These are phyloP conservation scores for Eublepharis macularius DNA, from an alignment of 2,113 vertebrate species.

Conservation along the genomic window DNA sequence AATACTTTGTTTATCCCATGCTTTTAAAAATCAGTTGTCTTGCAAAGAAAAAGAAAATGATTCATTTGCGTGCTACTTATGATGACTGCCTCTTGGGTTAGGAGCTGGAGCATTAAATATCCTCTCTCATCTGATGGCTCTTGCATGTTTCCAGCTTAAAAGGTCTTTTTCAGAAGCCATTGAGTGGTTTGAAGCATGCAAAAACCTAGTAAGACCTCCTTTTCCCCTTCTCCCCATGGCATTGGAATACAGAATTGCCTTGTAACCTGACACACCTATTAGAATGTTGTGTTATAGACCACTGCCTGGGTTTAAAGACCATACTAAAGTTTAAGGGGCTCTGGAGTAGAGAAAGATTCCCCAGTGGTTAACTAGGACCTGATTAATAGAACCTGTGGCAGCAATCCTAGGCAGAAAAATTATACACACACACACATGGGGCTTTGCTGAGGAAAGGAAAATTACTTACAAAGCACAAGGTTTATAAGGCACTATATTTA, in stretches of 20 bases:
- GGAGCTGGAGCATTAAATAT: too few relatives aligned
- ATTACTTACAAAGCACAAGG: neutral
- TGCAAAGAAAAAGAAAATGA: too few relatives aligned
- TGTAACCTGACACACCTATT: neutral
- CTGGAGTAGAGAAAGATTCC: neutral
- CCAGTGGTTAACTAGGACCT: neutral
- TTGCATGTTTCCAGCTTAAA: too few relatives aligned
- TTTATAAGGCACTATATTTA: neutral
- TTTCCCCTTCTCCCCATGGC: neutral
- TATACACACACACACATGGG: neutral
- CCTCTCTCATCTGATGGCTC: too few relatives aligned
- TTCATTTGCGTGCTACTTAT: too few relatives aligned
- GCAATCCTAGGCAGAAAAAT: neutral
- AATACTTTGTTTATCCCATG: too few relatives aligned
- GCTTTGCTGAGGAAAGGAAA: neutral
- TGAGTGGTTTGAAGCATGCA: neutral
- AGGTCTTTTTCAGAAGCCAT: too few relatives aligned
- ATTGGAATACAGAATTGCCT: neutral
- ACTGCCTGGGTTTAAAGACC: neutral
- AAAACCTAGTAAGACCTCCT: neutral
- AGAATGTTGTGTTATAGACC: neutral
- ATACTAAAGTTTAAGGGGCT: neutral
- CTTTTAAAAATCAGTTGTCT: too few relatives aligned
- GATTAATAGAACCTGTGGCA: neutral
- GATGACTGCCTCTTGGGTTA: too few relatives aligned